Base-by-base conservation (phyloP, 2,888 invertebrate genomes). In the Diadromus collaris region DNA sequence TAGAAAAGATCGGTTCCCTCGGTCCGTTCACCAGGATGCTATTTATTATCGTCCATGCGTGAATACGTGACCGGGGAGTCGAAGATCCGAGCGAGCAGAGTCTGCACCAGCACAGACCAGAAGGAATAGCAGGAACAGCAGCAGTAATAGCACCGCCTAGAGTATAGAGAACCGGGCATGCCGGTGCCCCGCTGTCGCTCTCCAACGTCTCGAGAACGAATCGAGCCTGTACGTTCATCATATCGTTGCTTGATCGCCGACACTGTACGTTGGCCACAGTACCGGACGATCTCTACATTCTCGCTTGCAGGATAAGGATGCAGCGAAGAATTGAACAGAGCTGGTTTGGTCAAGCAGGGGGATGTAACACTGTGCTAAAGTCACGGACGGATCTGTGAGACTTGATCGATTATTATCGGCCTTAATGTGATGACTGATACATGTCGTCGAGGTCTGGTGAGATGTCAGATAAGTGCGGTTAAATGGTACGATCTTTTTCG, bases 41-140 rank as follows among this genome's bases (percentile, higher is more conserved):
- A 86, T 88, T 86, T 86, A 86, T 88, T 86, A 87, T 84, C 79
- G 86, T 61, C 82, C 56, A 74, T 85, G 82, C 79, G 83, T 83
- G 83, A 83, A 81, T 85, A 86, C 86, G 86, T 86, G 86, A 83
- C 75, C 81, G 76, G 85, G 82, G 81, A 86, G 80, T 81, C 84
- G 85, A 85, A 67, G 60, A 58, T 60, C 38, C 29, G 21, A 67
- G 48, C 44, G 21, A 54, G 54, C 10, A 21, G 5, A 21, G 5
- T 27, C 2, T 16, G 41, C 19, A 54, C 24, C 71, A 29, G 19
- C 56, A 19, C 46, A 63, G 34, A 32, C 61, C 9, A 38, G 63
- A 63, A 34, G 46, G 46, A 60, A 70, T 70, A 44, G 60, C 46
- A 44, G 27, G 27, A 44, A 51, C 29, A 13, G 46, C 65, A 34